Base-by-base conservation (phyloP, 2,888 invertebrate genomes). In the Cerceris ruficornis region DNA sequence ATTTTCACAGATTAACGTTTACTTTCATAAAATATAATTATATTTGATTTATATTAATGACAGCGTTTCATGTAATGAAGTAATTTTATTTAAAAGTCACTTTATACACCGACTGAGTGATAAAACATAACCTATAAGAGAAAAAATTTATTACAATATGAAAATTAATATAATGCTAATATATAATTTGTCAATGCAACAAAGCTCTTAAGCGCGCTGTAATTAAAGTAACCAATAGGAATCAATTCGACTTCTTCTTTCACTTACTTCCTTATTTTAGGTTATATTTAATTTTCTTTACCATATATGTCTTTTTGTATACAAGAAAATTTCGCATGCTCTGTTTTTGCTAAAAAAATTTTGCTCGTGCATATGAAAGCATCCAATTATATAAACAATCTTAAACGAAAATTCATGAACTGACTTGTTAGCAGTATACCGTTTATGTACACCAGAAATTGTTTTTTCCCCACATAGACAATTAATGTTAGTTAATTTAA, bases 1-100 rank as follows among this genome's bases (percentile, higher is more conserved):
- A 89, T 90, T 79, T 85, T 84, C 28, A 50, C 15, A 66, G 50
- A 78, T 61, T 68, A 46, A 52, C 14, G 41, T 59, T n/a, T 74
- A 52, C 9, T 65, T 73, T 46, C 60, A 77, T 76, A 71, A 68
- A 66, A 65, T 41, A 46, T 49, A 6, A 8, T 42, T 54, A 54
- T n/a, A 17, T 67, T 17, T 17, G 8, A 39, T 49, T 15, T 49
- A 50, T 76, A 64, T 11, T 65, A 66, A 9, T 67, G 8, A 62
- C 55, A 59, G 42, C 39, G 66, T 76, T 15, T 28, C 49, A 43
- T 76, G 67, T 8, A 55, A 74, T 60, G 17, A 55, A 50, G 57
- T 8, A n/a, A 6, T 42, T 15, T 17, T n/a, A 14, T 14, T 49
- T 28, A 46, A 46, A 28, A 14, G n/a, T 11, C 14, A 7, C 41